Base-by-base conservation (phyloP, 2,113 vertebrate genomes). In the Patagioenas fasciata region DNA sequence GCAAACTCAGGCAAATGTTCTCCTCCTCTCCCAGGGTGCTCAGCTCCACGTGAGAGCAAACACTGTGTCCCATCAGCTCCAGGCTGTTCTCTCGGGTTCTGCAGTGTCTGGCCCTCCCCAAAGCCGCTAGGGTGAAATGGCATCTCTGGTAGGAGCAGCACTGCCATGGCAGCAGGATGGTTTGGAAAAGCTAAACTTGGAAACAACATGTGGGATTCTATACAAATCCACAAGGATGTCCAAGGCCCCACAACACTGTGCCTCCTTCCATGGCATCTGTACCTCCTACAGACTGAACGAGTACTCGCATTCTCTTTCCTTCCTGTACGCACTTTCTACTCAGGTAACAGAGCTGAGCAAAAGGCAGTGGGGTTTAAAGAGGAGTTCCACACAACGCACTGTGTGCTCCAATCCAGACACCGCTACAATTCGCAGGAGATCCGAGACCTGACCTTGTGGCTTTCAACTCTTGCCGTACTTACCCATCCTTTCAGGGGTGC, bases 401-500 rank as follows among this genome's bases (percentile, higher is more conserved):
- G 44, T 28, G 60, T 60, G 56, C 86, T 74, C 70, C 69, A 44
- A 3, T 74, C 38, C 89, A 60, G 51, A 74, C 48, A 67, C 53
- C 25, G 60, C 72, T 84, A 40, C 34, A 23, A 0, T 13, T 66
- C 56, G 56, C 28, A 57, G 66, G 58, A 86, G 84, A 56, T 54
- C 18, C 17, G 16, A 96, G 85, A 91, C 88, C 47, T 83, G 86
- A 74, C 71, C 50, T 4, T 20, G 13, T 25, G 90, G 71, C 89
- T 70, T 93, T 81, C 78, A 80, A 14, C 64, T 61, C 81, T 56
- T 81, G 93, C 92, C 56, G 69, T 97, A 99, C 99, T 99, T 97
- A 99, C 99, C 99, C 99, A 99, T 98, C 99, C 99, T 98, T 99
- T 99, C 84, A 99, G 98, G n/a, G 99, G 99, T 75, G 99, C 99